These are phyloP conservation scores for Chironomus riparius DNA, from an alignment of 2,888 invertebrate genomes.

Conservation along the genomic window DNA sequence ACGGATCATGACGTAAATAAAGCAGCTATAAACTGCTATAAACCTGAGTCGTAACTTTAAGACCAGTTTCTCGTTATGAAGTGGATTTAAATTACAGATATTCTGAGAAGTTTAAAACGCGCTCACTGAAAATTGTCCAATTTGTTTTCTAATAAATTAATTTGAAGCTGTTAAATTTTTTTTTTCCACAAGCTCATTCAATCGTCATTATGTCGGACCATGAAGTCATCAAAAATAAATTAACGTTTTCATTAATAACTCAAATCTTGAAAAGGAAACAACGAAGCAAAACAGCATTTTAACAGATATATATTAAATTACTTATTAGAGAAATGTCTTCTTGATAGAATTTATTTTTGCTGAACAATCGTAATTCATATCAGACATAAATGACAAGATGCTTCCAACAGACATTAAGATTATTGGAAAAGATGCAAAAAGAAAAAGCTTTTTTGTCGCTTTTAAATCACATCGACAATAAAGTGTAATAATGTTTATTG, in stretches of 20 bases:
- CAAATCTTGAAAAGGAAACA: neutral
- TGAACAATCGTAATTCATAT: conserved; percentile 3
- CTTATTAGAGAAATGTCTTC: neutral
- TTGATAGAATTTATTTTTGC: neutral
- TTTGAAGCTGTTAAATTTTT: neutral
- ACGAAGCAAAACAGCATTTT: no score
- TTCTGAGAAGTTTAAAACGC: no score
- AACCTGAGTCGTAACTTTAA: no score
- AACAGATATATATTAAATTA: neutral
- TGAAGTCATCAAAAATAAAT: conserved; percentile 6
- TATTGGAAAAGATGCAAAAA: neutral
- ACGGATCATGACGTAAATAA: no score
- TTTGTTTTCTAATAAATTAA: no score
- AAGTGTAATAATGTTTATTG: no score
- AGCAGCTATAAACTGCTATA: no score
- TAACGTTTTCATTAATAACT: neutral
- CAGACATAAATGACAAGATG: neutral
- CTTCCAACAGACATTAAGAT: neutral
- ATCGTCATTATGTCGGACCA: neutral
- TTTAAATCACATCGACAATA: neutral
- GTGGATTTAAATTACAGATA: no score
- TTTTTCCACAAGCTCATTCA: neutral
- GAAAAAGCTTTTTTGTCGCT: neutral
- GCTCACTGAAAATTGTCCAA: no score
- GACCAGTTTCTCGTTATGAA: no score